Evolutionary conservation across 2,888 invertebrate genomes (phyloP).

Genomic region (Orchesella flavescens): DNA sequence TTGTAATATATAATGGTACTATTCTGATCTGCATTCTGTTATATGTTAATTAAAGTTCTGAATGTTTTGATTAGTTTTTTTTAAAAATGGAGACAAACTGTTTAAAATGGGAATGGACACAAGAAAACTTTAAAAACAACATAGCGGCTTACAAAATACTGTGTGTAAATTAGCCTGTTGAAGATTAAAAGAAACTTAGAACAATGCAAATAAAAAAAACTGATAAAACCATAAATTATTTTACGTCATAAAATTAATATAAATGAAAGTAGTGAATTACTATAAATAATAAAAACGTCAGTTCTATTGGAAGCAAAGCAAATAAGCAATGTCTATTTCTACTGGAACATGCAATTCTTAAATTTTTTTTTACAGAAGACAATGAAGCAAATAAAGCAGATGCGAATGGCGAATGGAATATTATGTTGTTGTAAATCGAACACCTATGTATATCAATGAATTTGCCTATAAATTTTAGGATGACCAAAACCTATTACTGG

Average conservation of each 20-base stretch:
- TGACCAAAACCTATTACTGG: constrained; percentile 44
- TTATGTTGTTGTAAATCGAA: constrained; percentile 5
- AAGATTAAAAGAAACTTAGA: background rate
- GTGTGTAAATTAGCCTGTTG: background rate
- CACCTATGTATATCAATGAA: constrained; percentile 45
- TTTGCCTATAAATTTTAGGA: constrained; percentile 62
- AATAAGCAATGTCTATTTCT: constrained; percentile 1
- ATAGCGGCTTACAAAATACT: constrained; percentile 23
- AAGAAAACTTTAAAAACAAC: background rate
- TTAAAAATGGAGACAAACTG: background rate
- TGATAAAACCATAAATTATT: too few species aligned
- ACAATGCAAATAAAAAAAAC: background rate
- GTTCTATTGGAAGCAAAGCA: background rate
- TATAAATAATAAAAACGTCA: background rate
- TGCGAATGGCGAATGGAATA: constrained; percentile 6
- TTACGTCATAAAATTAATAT: too few species aligned
- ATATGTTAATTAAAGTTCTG: background rate
- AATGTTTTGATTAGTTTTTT: background rate
- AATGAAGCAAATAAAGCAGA: constrained; percentile 43
- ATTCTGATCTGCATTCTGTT: background rate
- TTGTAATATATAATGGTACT: constrained; percentile 10
- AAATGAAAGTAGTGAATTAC: too few species aligned
- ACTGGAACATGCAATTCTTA: constrained; percentile 3
- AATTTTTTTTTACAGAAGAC: constrained; percentile 5
- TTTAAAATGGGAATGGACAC: background rate